These are phyloP conservation scores for Apostichopus parvimensis DNA, from an alignment of 35 echinoderm and acorn worm genomes.

Conservation along the genomic window DNA sequence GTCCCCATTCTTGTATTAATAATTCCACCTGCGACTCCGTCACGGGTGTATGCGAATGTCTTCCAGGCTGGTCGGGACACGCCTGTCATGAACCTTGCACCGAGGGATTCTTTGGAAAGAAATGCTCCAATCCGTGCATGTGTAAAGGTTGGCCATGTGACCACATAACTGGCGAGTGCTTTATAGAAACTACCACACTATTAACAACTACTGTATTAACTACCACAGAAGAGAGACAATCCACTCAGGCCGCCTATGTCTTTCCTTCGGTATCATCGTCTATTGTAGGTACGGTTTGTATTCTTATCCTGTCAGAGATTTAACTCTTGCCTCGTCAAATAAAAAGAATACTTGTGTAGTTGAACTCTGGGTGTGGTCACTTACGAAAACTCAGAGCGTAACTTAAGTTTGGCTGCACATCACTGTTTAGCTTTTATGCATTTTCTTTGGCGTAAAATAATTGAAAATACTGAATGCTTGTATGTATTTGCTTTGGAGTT, in stretches of 20 bases:
- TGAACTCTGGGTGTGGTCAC: too few relatives aligned
- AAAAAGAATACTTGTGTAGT: too few relatives aligned
- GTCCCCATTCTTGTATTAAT: conserved; percentile 54
- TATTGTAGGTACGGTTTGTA: not conserved
- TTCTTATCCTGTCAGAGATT: not conserved
- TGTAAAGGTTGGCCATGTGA: conserved; percentile 49
- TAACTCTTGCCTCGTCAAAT: too few relatives aligned
- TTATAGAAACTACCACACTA: conserved; percentile 5
- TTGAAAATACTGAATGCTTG: too few relatives aligned
- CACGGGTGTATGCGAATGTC: conserved; percentile 35
- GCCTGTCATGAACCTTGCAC: conserved; percentile 20
- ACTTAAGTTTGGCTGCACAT: too few relatives aligned
- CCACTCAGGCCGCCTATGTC: not conserved
- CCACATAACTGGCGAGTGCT: conserved; percentile 32
- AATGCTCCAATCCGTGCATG: conserved; percentile 23
- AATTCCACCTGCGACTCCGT: conserved; percentile 61
- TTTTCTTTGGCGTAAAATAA: too few relatives aligned
- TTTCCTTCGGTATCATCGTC: conserved; percentile 32
- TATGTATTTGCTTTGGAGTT: too few relatives aligned
- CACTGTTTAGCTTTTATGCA: too few relatives aligned
- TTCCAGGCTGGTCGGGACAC: conserved; percentile 38
- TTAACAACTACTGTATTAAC: not conserved
- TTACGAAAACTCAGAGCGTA: too few relatives aligned
- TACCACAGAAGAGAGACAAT: not conserved
- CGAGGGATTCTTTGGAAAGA: conserved; percentile 34